Conservation (phyloP, 2,888 invertebrate species). For the Acleris cristana region DNA sequence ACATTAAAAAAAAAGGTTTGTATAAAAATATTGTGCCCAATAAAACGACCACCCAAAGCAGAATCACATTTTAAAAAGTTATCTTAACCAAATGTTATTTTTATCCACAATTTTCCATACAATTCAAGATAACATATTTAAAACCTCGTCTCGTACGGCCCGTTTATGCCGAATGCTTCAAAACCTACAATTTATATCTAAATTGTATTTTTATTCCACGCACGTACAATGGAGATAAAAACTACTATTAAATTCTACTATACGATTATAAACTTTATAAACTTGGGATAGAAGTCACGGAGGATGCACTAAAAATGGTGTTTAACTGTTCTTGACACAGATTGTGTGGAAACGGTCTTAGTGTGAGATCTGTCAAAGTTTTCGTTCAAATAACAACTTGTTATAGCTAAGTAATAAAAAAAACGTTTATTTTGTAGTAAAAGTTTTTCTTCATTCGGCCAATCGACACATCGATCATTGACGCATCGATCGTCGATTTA, state of each 20-base stretch:
- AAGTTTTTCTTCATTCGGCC: too few species aligned
- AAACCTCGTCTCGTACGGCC: constrained; percentile 25
- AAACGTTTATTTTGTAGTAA: constrained; percentile 1
- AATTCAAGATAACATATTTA: constrained; percentile 15
- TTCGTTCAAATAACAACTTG: constrained; percentile 2
- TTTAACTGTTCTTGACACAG: constrained; percentile 69
- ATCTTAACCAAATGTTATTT: neutral
- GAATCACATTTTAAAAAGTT: neutral
- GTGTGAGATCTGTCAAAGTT: constrained; percentile 56
- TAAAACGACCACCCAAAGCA: too few species aligned
- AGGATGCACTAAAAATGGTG: constrained; percentile 10
- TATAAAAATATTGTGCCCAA: too few species aligned
- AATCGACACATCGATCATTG: too few species aligned
- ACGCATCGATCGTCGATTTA: too few species aligned
- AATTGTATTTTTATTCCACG: constrained; percentile 54
- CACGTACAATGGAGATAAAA: constrained; percentile 51
- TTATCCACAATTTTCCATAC: constrained; percentile 8
- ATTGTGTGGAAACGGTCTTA: constrained; percentile 62
- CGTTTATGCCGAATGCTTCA: constrained; percentile 27
- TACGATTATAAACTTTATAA: constrained; percentile 47
- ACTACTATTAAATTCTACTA: constrained; percentile 29
- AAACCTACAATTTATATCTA: constrained; percentile 37
- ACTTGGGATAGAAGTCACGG: neutral
- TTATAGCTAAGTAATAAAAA: neutral
- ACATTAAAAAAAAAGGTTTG: too few species aligned